Base-by-base conservation (phyloP, 2,797 vertebrate species). In the Gouania willdenowi region DNA sequence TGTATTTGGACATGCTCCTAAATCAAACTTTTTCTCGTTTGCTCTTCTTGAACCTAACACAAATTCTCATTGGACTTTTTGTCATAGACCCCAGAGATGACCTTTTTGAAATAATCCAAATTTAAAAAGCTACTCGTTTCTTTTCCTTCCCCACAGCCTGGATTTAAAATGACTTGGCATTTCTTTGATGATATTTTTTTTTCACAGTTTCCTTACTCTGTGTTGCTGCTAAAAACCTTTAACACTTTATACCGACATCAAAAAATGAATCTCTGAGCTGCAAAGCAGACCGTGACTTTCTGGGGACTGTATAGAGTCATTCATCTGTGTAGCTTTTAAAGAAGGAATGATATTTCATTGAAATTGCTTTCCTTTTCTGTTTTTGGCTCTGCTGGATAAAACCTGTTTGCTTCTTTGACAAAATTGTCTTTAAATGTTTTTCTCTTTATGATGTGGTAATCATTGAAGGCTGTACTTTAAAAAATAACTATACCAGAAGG, bases 341-440 rank as follows among this genome's bases (percentile, higher is more conserved):
- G 66, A 66, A 70, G 41, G 74, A 78, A 80, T 80, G 77, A 84
- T 66, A 55, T 66, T 78, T 64, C 52, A 71, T 66, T 75, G 58
- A 65, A 59, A 71, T 53, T 30, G 10, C 32, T 48, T 43, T 32
- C 40, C 18, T 24, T n/a, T 4, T 32, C 0, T 4, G 26, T 24
- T 21, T 33, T 30, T 32, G 9, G 30, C 20, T 48, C 44, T 27
- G 50, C 35, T 5, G 37, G 55, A 59, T 73, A 63, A 53, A 70
- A 75, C 41, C 33, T 11, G 20, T 65, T 66, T 55, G 39, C 63
- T 75, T 75, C 66, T 69, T 72, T 64, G 6, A 32, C 51, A 26
- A 58, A 75, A 78, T n/a, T n/a, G 71, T 58, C 60, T 79, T 75
- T 77, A 68, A 66, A 63, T 72, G 67, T 71, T 58, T 60, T 42